Evolutionary conservation across 1,140 invertebrate genomes (phyloP).

Genomic region (Caenorhabditis tropicalis): DNA sequence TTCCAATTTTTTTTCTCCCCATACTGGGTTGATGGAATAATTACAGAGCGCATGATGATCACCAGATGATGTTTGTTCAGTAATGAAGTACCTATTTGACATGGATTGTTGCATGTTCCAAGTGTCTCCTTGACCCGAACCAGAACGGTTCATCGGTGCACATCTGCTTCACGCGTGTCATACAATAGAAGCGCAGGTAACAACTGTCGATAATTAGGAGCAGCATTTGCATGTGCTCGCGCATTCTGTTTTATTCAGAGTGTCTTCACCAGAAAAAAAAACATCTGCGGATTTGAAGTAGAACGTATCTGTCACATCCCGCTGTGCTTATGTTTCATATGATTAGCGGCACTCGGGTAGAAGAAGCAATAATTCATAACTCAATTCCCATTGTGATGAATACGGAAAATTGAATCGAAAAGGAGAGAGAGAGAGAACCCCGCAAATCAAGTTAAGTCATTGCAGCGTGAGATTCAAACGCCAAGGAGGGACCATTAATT

Average conservation of each 20-base stretch:
- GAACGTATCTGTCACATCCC: background rate
- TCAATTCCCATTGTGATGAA: background rate
- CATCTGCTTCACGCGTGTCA: constrained; percentile 37
- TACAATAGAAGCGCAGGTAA: constrained; percentile 34
- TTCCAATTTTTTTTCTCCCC: background rate
- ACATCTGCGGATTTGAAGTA: constrained; percentile 2
- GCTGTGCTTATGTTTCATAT: background rate
- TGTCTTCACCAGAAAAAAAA: background rate
- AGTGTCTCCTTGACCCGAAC: constrained; percentile 24
- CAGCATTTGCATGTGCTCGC: constrained; percentile 27
- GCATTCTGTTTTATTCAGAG: background rate
- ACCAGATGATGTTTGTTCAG: constrained; percentile 43
- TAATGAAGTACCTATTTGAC: constrained; percentile 42
- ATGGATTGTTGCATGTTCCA: constrained; percentile 40
- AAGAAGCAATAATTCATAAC: background rate
- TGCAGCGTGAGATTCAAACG: constrained; percentile 17
- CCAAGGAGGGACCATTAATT: background rate
- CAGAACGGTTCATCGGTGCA: background rate
- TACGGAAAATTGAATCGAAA: background rate
- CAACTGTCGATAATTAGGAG: constrained; percentile 23
- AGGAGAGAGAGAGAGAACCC: background rate
- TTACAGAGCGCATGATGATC: constrained; percentile 28
- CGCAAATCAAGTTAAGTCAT: constrained; percentile 28
- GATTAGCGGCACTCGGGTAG: background rate
- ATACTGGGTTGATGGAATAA: constrained; percentile 18